A percentile compares a stretch with the other conserved stretches of the same genome.
phyloP scores from a whole-genome alignment of 1,140 invertebrate genomes.

The Nasonia giraulti region DNA sequence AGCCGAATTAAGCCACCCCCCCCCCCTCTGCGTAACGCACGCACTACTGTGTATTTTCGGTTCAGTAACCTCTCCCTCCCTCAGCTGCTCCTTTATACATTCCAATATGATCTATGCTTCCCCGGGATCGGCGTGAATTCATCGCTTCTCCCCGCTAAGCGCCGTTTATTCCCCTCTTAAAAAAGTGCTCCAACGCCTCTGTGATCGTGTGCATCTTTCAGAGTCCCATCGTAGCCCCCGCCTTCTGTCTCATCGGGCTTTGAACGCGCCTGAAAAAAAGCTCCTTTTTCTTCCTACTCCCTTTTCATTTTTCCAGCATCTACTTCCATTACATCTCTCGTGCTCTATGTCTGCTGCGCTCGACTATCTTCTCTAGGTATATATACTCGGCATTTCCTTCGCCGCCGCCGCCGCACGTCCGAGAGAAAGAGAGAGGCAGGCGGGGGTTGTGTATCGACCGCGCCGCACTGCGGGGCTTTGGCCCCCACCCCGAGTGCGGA shows the following conservation, averaged over 20 bases:
- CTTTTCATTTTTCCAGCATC: conserved; percentile 14
- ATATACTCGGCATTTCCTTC: background rate
- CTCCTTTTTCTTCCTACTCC: background rate
- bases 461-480: conserved; percentile 75
- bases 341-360: background rate
- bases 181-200: background rate
- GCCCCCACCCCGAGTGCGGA: conserved; percentile 57
- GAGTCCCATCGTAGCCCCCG: background rate
- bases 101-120: too few species aligned
- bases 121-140: too few species aligned
- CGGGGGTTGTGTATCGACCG: conserved; percentile 71
- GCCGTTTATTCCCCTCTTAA: too few species aligned
- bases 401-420: background rate
- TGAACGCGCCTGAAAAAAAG: too few species aligned
- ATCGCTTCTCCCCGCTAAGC: too few species aligned
- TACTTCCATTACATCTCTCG: conserved; percentile 15
- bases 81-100: too few species aligned
- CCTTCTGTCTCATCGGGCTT: too few species aligned
- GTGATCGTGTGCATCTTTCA: background rate
- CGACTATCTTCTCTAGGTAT: conserved; percentile 7
- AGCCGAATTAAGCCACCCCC: background rate
- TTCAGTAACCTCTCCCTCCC: too few species aligned
- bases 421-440: conserved; percentile 20
- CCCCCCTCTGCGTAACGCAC: background rate
- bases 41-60: background rate